Evolutionary conservation across 1,140 invertebrate genomes (phyloP).

Genomic region (Paraescarpia echinospica): DNA sequence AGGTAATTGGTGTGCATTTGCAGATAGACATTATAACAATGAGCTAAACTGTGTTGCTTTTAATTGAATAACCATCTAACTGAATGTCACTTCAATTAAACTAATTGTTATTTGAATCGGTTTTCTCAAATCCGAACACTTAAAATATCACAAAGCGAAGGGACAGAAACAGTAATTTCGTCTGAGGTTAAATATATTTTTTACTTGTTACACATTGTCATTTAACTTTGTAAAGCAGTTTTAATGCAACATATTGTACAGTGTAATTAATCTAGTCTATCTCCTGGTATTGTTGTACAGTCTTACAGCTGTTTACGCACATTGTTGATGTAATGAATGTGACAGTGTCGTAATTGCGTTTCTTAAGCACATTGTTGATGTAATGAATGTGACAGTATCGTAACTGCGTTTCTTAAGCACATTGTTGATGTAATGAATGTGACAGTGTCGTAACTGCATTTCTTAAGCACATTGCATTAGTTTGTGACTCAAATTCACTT

Average conservation of each 20-base stretch:
- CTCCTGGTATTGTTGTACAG: not conserved
- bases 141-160: not conserved
- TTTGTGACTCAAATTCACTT: not conserved
- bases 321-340: not conserved
- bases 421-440: not conserved
- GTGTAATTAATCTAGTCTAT: not conserved
- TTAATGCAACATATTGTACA: not conserved
- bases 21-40: not conserved
- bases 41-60: not conserved
- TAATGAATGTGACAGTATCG: not conserved
- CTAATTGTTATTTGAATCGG: not conserved
- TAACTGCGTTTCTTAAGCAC: not conserved
- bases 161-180: not conserved
- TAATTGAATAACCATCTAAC: not conserved
- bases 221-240: not conserved
- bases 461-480: not conserved
- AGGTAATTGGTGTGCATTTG: not conserved
- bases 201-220: not conserved
- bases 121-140: not conserved
- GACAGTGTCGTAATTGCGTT: not conserved
- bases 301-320: too few relatives aligned
- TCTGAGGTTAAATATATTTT: not conserved
- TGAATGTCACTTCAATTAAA: not conserved
- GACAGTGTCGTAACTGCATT: not conserved
- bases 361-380: not conserved